Percentiles rank a stretch among this genome's conserved stretches.
Conservation (phyloP, 2,888 invertebrate species). For the Cataglyphis cursor region DNA sequence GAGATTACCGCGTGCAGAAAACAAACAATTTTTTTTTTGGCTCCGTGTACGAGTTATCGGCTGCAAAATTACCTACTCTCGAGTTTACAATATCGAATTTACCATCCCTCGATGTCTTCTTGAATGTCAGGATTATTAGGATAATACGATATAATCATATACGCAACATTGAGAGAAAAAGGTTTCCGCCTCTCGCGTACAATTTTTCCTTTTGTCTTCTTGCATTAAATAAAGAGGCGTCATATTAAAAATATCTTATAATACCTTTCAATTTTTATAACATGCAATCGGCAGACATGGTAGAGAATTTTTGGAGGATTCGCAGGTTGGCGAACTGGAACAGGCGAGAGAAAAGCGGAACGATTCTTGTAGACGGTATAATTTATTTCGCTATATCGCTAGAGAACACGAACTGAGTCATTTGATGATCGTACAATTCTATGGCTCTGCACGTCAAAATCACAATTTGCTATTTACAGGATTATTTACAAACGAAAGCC, state of each 20-base stretch:
- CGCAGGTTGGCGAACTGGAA: conserved; percentile 12
- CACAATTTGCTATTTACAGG: conserved; percentile 84
- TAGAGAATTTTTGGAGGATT: conserved; percentile 8
- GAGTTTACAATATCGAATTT: conserved; percentile 12
- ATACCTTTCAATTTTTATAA: neutral
- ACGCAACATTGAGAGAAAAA: neutral
- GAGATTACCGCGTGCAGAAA: conserved; percentile 41
- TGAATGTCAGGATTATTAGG: neutral
- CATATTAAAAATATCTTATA: neutral
- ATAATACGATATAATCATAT: neutral
- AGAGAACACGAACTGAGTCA: conserved; percentile 85
- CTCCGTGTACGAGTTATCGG: neutral
- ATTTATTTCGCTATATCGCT: conserved; percentile 85
- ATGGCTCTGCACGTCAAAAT: conserved; percentile 81
- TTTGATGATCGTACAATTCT: conserved; percentile 80
- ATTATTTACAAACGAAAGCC: conserved; percentile 69
- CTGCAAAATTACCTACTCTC: neutral
- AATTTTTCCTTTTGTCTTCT: neutral
- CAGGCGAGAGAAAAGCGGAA: conserved; percentile 31
- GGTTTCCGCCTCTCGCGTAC: neutral
- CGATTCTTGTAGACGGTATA: conserved; percentile 79
- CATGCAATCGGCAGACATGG: neutral
- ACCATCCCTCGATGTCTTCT: neutral
- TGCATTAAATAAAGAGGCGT: neutral
- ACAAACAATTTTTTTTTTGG: conserved; percentile 43